Base-by-base conservation (phyloP, 2,797 vertebrate species). In the Halcyon badia region DNA sequence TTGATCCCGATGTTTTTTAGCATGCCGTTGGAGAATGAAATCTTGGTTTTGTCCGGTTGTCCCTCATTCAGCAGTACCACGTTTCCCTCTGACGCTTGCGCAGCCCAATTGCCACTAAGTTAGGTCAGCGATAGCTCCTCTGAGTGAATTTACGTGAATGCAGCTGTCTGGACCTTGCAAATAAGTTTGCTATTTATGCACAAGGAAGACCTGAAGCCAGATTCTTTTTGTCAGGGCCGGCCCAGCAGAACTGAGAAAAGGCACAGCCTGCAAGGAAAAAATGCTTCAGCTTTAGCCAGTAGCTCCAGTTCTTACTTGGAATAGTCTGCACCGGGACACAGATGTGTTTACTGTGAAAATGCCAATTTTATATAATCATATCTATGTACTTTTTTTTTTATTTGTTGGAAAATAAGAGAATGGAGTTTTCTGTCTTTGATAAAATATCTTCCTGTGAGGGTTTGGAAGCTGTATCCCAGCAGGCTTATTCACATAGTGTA, bases 261-360 rank as follows among this genome's bases (percentile, higher is more conserved):
- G 21, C 44, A 65, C 5, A 68, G 26, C 22, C 83, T 91, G 33
- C 41, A 84, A 94, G 41, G 17, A 24, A 58, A 68, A 65, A 85
- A 4, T 8, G 33, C 15, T 89, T 6, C 19, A n/a, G 26, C 39
- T 87, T 83, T 35, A 89, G 37, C 75, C 88, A 52, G 69, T 86
- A 77, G 66, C 54, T 93, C 48, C 41, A 44, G 46, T 68, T 90
- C n/a, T 87, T 83, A 31, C 9, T 65, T 3, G 64, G 49, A 92
- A 20, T 87, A 71, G 87, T 83, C 68, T 89, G 49, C 49, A 54
- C n/a, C 0, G 0, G 80, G 44, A 73, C 54, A 26, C 61, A 81
- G 83, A 85, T 81, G 41, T 51, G 60, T 94, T 92, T 93, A 83
- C 75, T 83, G 33, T 94, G 87, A 87, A 96, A 95, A 83, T 71